Conservation (phyloP, 2,113 vertebrate species). For the Chaenocephalus aceratus region DNA sequence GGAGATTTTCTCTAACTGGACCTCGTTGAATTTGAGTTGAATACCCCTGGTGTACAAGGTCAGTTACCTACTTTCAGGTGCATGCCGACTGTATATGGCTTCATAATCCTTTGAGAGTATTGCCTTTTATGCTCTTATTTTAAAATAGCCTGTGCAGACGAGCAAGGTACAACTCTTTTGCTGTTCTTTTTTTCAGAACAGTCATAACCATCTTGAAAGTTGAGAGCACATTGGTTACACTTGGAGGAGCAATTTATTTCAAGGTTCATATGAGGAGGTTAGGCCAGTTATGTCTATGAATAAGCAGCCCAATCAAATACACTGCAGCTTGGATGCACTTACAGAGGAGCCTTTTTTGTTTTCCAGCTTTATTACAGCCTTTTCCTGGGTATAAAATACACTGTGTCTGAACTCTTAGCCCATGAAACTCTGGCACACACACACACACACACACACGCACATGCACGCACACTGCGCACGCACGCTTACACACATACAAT, state of each 20-base stretch:
- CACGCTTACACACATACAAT: not conserved
- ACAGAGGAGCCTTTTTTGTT: slow-evolving; percentile 35
- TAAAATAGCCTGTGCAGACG: slow-evolving; percentile 15
- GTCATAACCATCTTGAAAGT: slow-evolving; percentile 40
- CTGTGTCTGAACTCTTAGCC: slow-evolving; percentile 37
- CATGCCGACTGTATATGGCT: slow-evolving; percentile 6
- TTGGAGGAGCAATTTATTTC: slow-evolving; percentile 69
- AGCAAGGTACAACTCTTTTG: slow-evolving; percentile 4
- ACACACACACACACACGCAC: slow-evolving; percentile 1
- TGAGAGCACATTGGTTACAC: slow-evolving; percentile 66
- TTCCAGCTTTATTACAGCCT: slow-evolving; percentile 34
- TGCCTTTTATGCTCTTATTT: slow-evolving; percentile 43
- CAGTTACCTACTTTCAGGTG: slow-evolving; percentile 27
- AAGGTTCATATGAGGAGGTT: slow-evolving; percentile 64
- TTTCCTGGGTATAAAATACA: slow-evolving; percentile 40
- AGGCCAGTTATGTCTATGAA: slow-evolving; percentile 65
- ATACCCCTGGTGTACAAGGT: slow-evolving; percentile 6
- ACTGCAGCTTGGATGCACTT: slow-evolving; percentile 46
- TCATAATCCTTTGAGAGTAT: slow-evolving; percentile 28
- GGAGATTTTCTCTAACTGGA: no score
- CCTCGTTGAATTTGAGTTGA: no score
- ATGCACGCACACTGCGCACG: not conserved
- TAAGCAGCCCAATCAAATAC: slow-evolving; percentile 54
- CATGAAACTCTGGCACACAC: not conserved
- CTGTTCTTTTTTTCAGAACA: slow-evolving; percentile 32